Conservation (phyloP, 1,140 invertebrate genomes). For the Wiebesia pumilae region DNA sequence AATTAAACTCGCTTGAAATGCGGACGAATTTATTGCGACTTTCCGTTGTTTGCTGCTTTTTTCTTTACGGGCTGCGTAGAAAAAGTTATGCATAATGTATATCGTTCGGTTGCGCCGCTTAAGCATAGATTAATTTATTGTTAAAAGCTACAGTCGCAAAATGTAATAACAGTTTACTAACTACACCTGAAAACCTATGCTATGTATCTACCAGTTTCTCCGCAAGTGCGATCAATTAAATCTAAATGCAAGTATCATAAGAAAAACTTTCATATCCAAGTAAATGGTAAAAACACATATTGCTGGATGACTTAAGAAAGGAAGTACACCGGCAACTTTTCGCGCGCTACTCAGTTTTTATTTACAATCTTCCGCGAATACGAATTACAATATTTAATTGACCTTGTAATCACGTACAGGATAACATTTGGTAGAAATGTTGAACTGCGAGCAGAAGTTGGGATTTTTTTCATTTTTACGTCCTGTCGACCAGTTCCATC, state of each 20-base stretch:
- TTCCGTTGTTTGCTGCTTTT: neutral
- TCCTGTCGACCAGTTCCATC: no score
- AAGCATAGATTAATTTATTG: constrained; percentile 19
- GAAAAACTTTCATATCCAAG: neutral
- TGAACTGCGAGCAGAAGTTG: no score
- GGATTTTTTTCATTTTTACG: no score
- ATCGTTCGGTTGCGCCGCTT: neutral
- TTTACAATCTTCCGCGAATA: neutral
- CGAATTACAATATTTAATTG: no score
- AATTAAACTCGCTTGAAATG: neutral
- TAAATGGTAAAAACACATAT: neutral
- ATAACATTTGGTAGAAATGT: no score
- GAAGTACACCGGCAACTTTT: neutral
- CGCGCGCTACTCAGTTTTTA: neutral
- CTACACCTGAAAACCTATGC: neutral
- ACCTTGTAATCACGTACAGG: no score
- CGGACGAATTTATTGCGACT: neutral
- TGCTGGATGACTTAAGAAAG: neutral
- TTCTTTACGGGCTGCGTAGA: neutral
- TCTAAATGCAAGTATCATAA: neutral
- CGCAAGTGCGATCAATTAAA: constrained; percentile 6
- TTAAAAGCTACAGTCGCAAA: neutral
- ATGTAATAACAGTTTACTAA: neutral
- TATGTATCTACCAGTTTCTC: no score
- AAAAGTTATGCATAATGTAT: neutral